phyloP scores from a whole-genome alignment of 2,888 invertebrate species.

The Tyria jacobaeae region DNA sequence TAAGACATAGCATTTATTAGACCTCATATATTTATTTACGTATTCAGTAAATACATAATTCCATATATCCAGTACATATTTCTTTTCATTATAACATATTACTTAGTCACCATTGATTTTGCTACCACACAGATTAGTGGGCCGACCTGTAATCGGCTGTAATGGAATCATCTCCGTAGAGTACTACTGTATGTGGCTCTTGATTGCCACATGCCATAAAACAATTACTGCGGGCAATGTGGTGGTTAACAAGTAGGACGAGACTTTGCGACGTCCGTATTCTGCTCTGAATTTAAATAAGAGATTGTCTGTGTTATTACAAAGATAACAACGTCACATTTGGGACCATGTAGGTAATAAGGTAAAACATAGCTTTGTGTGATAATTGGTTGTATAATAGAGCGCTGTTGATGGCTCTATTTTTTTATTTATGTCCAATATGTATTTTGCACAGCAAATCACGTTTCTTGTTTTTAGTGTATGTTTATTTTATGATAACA shows the following conservation, averaged over 20 bases:
- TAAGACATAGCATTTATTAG: not conserved
- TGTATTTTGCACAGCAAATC: too few species aligned
- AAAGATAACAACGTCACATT: not conserved
- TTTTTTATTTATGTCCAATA: too few species aligned
- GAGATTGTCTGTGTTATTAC: slow-evolving; percentile 28
- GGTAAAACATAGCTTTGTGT: not conserved
- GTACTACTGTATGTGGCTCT: slow-evolving; percentile 12
- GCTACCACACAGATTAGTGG: not conserved
- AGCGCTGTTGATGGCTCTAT: not conserved
- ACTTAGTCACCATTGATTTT: too few species aligned
- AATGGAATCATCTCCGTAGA: slow-evolving; percentile 15
- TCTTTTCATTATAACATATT: not conserved
- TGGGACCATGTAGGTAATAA: not conserved
- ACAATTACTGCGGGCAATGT: slow-evolving; percentile 41
- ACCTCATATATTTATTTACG: too few species aligned
- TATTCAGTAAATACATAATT: too few species aligned
- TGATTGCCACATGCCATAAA: slow-evolving; percentile 45
- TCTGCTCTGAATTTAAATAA: slow-evolving; percentile 40
- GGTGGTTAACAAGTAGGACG: slow-evolving; percentile 26
- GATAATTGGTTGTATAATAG: not conserved
- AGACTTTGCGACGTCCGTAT: slow-evolving; percentile 12
- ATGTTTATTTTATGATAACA: too few species aligned
- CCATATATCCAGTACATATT: too few species aligned
- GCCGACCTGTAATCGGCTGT: slow-evolving; percentile 25
- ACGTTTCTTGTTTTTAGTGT: too few species aligned